Conservation (phyloP, 2,797 vertebrate species). For the Graptemys geographica region DNA sequence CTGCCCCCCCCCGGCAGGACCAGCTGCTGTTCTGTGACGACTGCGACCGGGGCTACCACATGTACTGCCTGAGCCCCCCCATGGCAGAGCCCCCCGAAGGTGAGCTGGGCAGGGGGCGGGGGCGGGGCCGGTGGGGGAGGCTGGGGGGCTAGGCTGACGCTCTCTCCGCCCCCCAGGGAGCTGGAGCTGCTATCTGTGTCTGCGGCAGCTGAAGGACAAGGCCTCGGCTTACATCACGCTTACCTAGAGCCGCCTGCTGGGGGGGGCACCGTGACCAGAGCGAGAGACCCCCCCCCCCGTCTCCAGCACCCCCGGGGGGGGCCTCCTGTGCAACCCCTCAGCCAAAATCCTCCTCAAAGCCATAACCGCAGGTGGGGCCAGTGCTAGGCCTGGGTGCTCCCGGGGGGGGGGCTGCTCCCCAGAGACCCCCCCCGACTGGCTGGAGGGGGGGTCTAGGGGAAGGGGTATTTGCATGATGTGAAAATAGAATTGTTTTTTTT, state of each 20-base stretch:
- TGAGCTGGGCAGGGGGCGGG: constrained; percentile 65
- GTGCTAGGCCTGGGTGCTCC: constrained; percentile 32
- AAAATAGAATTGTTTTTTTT: neutral
- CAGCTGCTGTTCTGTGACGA: constrained; percentile 95
- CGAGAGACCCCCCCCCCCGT: constrained; percentile 32
- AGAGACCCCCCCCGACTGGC: neutral
- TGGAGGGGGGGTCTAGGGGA: neutral
- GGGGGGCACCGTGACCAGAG: neutral
- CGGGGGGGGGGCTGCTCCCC: neutral
- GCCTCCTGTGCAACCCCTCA: constrained; percentile 35
- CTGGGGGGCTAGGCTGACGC: neutral
- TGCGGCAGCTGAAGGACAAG: constrained; percentile 95
- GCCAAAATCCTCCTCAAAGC: constrained; percentile 68
- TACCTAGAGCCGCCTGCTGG: constrained; percentile 83
- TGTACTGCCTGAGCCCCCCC: constrained; percentile 93
- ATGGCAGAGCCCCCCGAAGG: constrained; percentile 95
- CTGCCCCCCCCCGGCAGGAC: constrained; percentile 81
- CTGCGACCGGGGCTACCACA: constrained; percentile 94
- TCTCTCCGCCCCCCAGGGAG: constrained; percentile 82
- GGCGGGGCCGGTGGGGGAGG: neutral
- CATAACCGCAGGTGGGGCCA: constrained; percentile 64
- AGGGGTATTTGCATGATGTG: neutral
- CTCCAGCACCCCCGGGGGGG: neutral
- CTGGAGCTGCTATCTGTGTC: constrained; percentile 96
- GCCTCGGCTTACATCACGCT: constrained; percentile 96